Evolutionary conservation across 2,113 vertebrate species (phyloP), one percentile per base, ranked within the genome.

Genomic region (Osmerus eperlanus): DNA sequence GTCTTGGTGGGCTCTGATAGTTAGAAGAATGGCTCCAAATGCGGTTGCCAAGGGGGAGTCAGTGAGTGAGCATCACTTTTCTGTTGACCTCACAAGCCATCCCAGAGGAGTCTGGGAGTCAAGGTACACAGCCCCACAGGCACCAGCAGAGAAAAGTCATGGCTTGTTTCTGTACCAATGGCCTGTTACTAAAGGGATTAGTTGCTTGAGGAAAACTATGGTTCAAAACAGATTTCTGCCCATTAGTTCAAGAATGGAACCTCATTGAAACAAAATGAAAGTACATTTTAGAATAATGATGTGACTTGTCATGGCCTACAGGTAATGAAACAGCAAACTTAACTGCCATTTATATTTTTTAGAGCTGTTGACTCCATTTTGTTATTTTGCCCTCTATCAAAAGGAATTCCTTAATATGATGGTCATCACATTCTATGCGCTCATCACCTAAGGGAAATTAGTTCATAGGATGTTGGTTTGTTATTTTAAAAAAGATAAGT

Each of bases 61-160:
- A 82, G 52, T 85, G 83, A 84, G 65, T 13, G 41, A 23, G 67
- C 23, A 2, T 78, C 73, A 75, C 81, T 36, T 19, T 56, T 81
- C 78, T 32, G 23, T 52, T 84, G 85, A 86, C 85, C 82, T 85
- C 84, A 28, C 68, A 56, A 59, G 15, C 52, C 70, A 63, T 58
- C 81, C 74, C 68, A 41, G 18, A 86, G 86, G 79, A 86, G 52
- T 11, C 47, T 73, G 73, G 83, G 76, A 79, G 79, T 84, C 89
- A 88, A 83, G 76, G 83, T 76, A 80, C 84, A 81, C 73, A 71
- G 72, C 59, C 71, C 72, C 74, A 73, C 56, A 73, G 78, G 78
- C 83, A 62, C 28, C 29, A 3, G 29, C 28, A 64, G 62, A 0
- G 6, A 64, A 47, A 36, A 64, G 25, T 18, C 62, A 64, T 16